These are phyloP conservation scores for Drosophila rellima DNA, from an alignment of 2,888 invertebrate genomes.

Conservation along the genomic window DNA sequence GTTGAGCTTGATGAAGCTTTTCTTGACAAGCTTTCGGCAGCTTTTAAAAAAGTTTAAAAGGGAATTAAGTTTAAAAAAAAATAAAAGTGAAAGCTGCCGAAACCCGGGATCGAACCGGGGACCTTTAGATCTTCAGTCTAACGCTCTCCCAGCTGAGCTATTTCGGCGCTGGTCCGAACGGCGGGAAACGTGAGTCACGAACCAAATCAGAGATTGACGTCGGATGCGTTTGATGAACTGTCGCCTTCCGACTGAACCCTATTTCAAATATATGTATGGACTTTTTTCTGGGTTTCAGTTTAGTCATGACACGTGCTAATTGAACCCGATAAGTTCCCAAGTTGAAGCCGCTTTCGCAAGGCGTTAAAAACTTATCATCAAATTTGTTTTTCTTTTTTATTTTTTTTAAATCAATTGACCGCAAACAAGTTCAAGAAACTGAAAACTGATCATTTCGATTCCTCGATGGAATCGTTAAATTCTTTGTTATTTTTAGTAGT, in stretches of 20 bases:
- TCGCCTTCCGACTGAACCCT: not conserved
- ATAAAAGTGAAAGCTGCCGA: conserved; percentile 86
- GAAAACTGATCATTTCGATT: not conserved
- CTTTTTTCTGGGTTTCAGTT: not conserved
- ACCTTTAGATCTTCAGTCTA: conserved; percentile 92
- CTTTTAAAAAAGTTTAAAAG: not conserved
- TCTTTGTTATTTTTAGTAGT: conserved; percentile 17
- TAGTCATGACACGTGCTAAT: conserved; percentile 5
- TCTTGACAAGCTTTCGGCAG: not conserved
- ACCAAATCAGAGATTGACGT: not conserved
- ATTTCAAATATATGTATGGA: not conserved
- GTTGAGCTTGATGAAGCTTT: not conserved
- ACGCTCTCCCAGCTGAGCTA: conserved; percentile 94
- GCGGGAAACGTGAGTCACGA: not conserved
- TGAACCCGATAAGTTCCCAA: conserved; percentile 3
- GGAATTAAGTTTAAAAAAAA: not conserved
- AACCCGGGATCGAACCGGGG: conserved; percentile 91
- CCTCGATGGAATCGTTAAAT: conserved; percentile 10
- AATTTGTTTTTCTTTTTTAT: not conserved
- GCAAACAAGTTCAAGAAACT: conserved; percentile 8
- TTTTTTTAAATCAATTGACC: conserved; percentile 2
- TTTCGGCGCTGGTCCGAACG: conserved; percentile 87
- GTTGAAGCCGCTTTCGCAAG: not conserved
- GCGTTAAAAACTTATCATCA: conserved; percentile 5
- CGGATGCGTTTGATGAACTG: not conserved